Percentiles rank a stretch among this genome's conserved stretches.
Evolutionary conservation across 2,113 vertebrate genomes (phyloP).

Genomic region (Andinoacara biseriatus): DNA sequence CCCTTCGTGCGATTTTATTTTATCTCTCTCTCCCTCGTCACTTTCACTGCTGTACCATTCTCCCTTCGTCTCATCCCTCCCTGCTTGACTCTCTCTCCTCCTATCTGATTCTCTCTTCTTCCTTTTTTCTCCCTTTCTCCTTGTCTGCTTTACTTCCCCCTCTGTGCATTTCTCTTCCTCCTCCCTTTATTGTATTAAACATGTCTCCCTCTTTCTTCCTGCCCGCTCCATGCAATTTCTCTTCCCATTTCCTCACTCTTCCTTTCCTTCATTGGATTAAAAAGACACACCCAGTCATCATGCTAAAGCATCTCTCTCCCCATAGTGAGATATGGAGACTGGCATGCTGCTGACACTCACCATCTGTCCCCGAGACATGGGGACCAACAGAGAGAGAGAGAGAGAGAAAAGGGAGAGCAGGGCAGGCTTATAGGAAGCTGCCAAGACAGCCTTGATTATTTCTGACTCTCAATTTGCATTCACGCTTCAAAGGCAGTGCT

Average conservation of each 20-base stretch:
- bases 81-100: slow-evolving; percentile 22
- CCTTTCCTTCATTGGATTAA: slow-evolving; percentile 45
- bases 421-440: slow-evolving; percentile 29
- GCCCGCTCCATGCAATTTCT: not conserved
- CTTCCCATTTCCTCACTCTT: not conserved
- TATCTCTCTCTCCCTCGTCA: slow-evolving; percentile 23
- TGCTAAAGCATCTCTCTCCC: slow-evolving; percentile 44
- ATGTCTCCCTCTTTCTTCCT: not conserved
- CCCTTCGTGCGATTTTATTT: not conserved
- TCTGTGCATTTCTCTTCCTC: slow-evolving; percentile 3
- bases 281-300: slow-evolving; percentile 41
- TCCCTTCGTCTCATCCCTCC: not conserved
- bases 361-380: slow-evolving; percentile 59
- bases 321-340: slow-evolving; percentile 49
- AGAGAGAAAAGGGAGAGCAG: not conserved
- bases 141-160: slow-evolving; percentile 23
- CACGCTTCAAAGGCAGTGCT: slow-evolving; percentile 45
- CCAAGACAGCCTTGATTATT: slow-evolving; percentile 41
- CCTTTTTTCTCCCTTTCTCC: slow-evolving; percentile 21
- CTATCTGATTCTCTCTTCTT: slow-evolving; percentile 29
- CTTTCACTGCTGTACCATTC: slow-evolving; percentile 4
- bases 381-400: slow-evolving; percentile 7
- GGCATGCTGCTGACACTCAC: slow-evolving; percentile 58
- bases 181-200: slow-evolving; percentile 28
- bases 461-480: slow-evolving; percentile 38